Evolutionary conservation across 2,888 invertebrate species (phyloP).

Genomic region (Quadroppia sp.): DNA sequence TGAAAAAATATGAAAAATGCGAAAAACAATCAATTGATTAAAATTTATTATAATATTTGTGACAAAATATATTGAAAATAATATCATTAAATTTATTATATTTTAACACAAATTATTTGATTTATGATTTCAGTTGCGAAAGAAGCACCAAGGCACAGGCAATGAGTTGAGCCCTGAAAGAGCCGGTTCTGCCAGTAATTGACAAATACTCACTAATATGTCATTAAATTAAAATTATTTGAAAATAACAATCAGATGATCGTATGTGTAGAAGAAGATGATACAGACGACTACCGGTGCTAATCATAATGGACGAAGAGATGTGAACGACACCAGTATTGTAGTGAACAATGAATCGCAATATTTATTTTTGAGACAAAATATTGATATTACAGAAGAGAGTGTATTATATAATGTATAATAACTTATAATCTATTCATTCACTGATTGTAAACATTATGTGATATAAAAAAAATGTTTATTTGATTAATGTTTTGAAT

Average conservation of each 20-base stretch:
- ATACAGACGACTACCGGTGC: slow-evolving; percentile 11
- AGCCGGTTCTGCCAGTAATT: slow-evolving; percentile 47
- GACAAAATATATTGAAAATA: too few species aligned
- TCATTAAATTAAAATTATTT: background rate
- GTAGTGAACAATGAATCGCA: slow-evolving; percentile 14
- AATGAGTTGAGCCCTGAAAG: slow-evolving; percentile 47
- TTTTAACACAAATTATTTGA: too few species aligned
- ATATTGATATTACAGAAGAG: slow-evolving; percentile 3
- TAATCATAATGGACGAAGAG: background rate
- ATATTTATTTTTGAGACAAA: slow-evolving; percentile 32
- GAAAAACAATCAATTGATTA: too few species aligned
- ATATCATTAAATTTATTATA: too few species aligned
- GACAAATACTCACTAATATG: background rate
- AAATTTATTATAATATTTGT: too few species aligned
- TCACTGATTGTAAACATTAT: slow-evolving; percentile 30
- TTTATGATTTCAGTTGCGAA: slow-evolving; percentile 46
- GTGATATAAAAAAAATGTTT: slow-evolving; percentile 25
- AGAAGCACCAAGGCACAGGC: slow-evolving; percentile 46
- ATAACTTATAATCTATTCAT: slow-evolving; percentile 28
- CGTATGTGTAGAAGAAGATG: too few species aligned
- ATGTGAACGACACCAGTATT: background rate
- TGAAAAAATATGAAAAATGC: too few species aligned
- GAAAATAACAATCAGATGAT: background rate
- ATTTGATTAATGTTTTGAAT: slow-evolving; percentile 14
- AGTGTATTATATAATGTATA: slow-evolving; percentile 22